phyloP scores from a whole-genome alignment of 1,140 invertebrate genomes.

The Phocides pigmalion region DNA sequence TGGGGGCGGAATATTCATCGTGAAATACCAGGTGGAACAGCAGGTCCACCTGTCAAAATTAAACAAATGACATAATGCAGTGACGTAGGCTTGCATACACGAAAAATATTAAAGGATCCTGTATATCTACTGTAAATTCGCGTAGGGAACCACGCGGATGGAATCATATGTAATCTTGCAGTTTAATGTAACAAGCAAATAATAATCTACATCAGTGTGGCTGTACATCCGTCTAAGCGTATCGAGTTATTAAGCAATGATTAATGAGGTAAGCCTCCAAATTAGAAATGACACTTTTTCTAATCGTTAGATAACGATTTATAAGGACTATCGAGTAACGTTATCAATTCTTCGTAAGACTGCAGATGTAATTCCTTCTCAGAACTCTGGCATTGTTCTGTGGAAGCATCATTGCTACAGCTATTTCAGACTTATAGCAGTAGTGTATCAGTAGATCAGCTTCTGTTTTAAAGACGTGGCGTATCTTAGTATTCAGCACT shows the following conservation, averaged over 20 bases:
- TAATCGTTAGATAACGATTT: background rate
- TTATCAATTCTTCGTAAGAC: background rate
- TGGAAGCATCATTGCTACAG: too few relatives aligned
- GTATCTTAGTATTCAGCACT: too few relatives aligned
- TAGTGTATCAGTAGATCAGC: too few relatives aligned
- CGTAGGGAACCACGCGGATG: background rate
- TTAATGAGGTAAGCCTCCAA: background rate
- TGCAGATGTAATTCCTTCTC: background rate
- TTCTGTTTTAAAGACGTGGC: too few relatives aligned
- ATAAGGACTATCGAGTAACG: background rate
- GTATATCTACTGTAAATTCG: background rate
- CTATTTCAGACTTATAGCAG: too few relatives aligned
- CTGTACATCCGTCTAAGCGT: background rate
- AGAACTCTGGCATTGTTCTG: background rate
- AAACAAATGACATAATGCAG: too few relatives aligned
- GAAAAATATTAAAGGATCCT: too few relatives aligned
- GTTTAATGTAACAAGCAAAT: slow-evolving; percentile 1
- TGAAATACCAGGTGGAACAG: too few relatives aligned
- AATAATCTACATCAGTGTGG: background rate
- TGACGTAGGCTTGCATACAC: too few relatives aligned
- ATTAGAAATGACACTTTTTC: slow-evolving; percentile 2
- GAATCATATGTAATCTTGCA: background rate
- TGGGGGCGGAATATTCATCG: too few relatives aligned
- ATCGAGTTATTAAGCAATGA: background rate
- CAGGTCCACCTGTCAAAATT: too few relatives aligned